Evolutionary conservation across 2,888 invertebrate species (phyloP), one percentile per base, ranked within the genome.

Genomic region (Torymus auratus): DNA sequence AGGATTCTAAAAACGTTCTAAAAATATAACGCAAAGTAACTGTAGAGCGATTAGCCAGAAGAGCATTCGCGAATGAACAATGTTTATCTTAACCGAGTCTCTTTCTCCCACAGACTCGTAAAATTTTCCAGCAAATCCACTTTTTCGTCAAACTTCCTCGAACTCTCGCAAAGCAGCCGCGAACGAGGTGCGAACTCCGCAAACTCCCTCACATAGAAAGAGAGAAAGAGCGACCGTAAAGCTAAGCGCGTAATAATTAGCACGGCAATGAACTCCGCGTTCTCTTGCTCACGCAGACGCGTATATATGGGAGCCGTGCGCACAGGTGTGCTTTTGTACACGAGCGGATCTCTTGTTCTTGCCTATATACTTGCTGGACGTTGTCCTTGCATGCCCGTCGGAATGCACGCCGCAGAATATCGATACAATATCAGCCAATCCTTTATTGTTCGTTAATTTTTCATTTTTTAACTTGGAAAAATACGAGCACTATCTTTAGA

Each of bases 171-270:
- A 70, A 72, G 17, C 11, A 17, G 10, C 62, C 0, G 13, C 41
- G 12, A 69, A 77, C 50, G 12, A 60, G 52, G 67, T 60, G 60
- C 65, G 60, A 78, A 72, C 72, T 60, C 23, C 64, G 80, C 85
- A 58, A 72, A 60, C 7, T 53, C 56, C 20, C 50, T 20, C 15
- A 67, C 17, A 41, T 41, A 41, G 5, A 41, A 7, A 41, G 7
- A 41, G 41, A 28, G 28, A 28, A 23, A 20, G 75, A 83, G 73
- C 80, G 20, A 64, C 83, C 83, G 83, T 84, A 82, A 84, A 86
- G 83, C 83, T 84, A 79, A 80, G 84, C 76, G 82, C 82, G 80
- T 78, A 85, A 85, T 85, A 86, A 87, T 87, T 88, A 86, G 86
- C 85, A 81, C 83, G 74, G 70, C 74, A 83, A 86, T 85, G 85